Base-by-base conservation (phyloP, 1,140 invertebrate species). In the Lasaia peninsularis region DNA sequence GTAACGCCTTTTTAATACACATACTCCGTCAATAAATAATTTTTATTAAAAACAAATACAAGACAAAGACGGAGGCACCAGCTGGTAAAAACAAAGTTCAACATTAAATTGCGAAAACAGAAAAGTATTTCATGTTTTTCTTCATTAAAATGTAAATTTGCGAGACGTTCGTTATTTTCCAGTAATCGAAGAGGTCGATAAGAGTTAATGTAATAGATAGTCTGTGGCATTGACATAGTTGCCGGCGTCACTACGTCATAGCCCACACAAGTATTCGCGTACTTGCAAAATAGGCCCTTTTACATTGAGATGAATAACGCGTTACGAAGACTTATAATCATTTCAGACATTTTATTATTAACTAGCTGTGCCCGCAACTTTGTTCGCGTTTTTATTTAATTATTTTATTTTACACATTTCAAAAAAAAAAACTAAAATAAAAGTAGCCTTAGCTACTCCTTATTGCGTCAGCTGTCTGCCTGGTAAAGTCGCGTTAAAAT, bases 221-320 rank as follows among this genome's bases (percentile, higher is more conserved):
- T 75, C 63, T 65, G 35, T 71, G 84, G 73, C 84, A 87, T 85
- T 87, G 84, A 87, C 84, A 87, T 73, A 87, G 73, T 80, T 84
- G 80, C 71, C 68, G 68, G n/a, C 68, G 77, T 74, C 78, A 69
- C 73, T 69, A 62, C 74, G 74, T 76, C 79, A 78, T 65, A 63
- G 63, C 67, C 62, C 73, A 67, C 58, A 57, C 49, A 20, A 34
- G 52, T 53, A 35, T 35, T 35, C 32, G 32, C 31, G 33, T 24
- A 18, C 32, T 53, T 53, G 33, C 18, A 53, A 56, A 55, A 65
- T 18, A 52, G 60, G 35, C 49, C 34, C 52, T 63, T n/a, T 63
- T 51, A 37, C 33, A 20, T 54, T 54, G 16, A 28, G 34, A 54
- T 37, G 52, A 33, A 54, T 11, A 54, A n/a, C 6, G 32, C 20